phyloP scores from a whole-genome alignment of 1,140 invertebrate species.

The Diabrotica virgifera region DNA sequence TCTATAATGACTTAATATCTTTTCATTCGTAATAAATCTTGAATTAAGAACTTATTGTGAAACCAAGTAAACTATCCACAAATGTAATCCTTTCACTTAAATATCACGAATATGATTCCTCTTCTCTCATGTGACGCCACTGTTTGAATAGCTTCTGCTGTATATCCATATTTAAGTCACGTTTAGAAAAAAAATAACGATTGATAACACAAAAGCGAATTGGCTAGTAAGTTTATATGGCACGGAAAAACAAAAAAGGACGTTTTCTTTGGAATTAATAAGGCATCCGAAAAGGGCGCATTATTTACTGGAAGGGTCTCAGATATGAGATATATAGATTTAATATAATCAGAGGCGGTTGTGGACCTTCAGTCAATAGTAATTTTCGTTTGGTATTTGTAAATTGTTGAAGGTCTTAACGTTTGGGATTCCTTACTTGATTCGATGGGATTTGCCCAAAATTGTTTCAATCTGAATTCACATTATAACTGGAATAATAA shows the following conservation, averaged over 20 bases:
- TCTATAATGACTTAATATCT: too few species aligned
- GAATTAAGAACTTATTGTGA: not conserved
- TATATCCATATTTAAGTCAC: slow-evolving; percentile 30
- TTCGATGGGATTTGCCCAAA: too few species aligned
- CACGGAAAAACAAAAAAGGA: slow-evolving; percentile 23
- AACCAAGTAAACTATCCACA: not conserved
- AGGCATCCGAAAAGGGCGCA: slow-evolving; percentile 17
- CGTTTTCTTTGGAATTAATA: slow-evolving; percentile 26
- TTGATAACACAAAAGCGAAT: slow-evolving; percentile 34
- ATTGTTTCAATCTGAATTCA: too few species aligned
- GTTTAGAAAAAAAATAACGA: slow-evolving; percentile 33
- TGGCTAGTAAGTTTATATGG: slow-evolving; percentile 22
- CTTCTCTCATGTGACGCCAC: not conserved
- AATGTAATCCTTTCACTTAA: not conserved
- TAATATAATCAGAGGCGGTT: too few species aligned
- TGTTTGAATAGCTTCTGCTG: not conserved
- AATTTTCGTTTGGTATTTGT: too few species aligned
- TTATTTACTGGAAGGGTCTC: too few species aligned
- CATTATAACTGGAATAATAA: too few species aligned
- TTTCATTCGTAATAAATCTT: not conserved
- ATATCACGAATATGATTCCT: not conserved
- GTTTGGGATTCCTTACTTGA: too few species aligned
- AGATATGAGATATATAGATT: too few species aligned
- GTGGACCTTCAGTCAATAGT: too few species aligned
- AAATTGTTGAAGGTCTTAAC: too few species aligned